Evolutionary conservation across 2,113 vertebrate species (phyloP), one percentile per base, ranked within the genome.

Genomic region (Oceanodroma tethys): DNA sequence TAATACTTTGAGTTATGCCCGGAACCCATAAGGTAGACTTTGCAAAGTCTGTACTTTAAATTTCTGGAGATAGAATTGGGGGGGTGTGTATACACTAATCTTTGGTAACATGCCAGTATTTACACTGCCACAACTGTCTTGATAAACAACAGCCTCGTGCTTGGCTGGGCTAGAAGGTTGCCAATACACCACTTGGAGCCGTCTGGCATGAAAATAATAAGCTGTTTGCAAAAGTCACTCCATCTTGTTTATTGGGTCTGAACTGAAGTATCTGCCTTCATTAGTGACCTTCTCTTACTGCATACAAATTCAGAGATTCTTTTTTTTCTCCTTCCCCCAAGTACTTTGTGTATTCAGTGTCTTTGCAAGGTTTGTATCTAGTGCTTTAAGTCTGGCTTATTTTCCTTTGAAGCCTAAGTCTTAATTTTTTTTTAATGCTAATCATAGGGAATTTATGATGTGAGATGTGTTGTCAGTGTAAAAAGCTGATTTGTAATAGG

Each of bases 271-370:
- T 34, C 29, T 85, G 73, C 21, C 38, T 85, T 67, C 47, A 12
- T 70, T 67, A 63, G 26, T 19, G 18, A 70, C 34, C 47, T 29
- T 50, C 18, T 71, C 22, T 63, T 67, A 22, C 0, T 72, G 32
- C 52, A 16, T 53, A 15, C 72, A 65, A 36, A 90, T n/a, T 67
- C 62, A 45, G 70, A 87, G 30, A 17, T 32, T 17, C 10, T 3
- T 6, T 21, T 6, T 27, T 16, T 11, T 18, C 30, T 13, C 7
- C 6, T 7, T 6, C 4, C 4, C 5, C 6, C 5, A 17, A 52
- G 25, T 48, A 29, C 48, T 85, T 40, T 30, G 27, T 45, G 8
- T 71, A 16, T 90, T 81, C 50, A 19, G 7, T 14, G 21, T 48
- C 42, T 78, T n/a, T 67, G 29, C 22, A 36, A 48, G 55, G 47